Percentiles rank a stretch among this genome's conserved stretches.
Conservation (phyloP, 2,888 invertebrate genomes). For the Cephus sareptanus region DNA sequence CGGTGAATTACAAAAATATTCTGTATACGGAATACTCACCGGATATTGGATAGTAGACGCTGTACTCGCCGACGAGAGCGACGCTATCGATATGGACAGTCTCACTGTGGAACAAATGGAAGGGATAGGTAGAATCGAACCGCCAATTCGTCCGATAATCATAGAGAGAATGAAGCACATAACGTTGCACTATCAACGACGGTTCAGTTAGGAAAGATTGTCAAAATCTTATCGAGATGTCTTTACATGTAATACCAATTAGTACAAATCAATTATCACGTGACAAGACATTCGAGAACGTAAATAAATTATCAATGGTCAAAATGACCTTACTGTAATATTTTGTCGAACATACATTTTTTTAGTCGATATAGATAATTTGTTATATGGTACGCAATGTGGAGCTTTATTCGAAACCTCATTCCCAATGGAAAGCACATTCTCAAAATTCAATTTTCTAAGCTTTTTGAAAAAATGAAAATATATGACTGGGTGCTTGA, state of each 20-base stretch:
- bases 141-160: slow-evolving; percentile 20
- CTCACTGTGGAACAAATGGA: slow-evolving; percentile 22
- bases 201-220: background rate
- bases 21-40: slow-evolving; percentile 43
- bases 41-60: slow-evolving; percentile 44
- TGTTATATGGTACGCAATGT: background rate
- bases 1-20: slow-evolving; percentile 36
- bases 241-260: background rate
- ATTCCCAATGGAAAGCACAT: background rate
- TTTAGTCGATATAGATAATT: background rate
- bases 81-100: slow-evolving; percentile 26
- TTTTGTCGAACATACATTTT: background rate
- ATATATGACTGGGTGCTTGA: background rate
- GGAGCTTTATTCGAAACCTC: background rate
- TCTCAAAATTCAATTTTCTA: background rate
- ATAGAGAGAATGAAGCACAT: slow-evolving; percentile 31
- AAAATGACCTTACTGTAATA: background rate
- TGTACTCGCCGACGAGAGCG: slow-evolving; percentile 29
- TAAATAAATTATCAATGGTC: background rate
- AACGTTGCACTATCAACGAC: slow-evolving; percentile 28
- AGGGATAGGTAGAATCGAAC: background rate
- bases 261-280: too few relatives aligned
- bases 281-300: background rate
- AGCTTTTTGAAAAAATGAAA: background rate
- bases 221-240: background rate